A percentile compares a stretch with the other conserved stretches of the same genome.
phyloP scores from a whole-genome alignment of 2,113 vertebrate genomes.

The Trachemys scripta region DNA sequence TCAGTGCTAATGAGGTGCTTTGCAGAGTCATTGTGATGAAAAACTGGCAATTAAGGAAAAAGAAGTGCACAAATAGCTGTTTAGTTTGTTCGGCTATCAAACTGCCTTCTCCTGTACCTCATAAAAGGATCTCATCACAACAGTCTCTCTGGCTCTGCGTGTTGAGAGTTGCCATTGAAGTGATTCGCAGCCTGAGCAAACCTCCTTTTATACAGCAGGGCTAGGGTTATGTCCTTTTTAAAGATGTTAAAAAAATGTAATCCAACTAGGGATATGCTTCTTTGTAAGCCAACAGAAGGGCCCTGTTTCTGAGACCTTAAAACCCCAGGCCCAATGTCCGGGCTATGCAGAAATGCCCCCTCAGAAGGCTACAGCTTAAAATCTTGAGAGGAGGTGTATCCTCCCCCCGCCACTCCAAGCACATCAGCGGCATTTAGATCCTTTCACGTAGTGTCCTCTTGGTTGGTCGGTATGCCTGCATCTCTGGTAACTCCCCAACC shows the following conservation, averaged over 20 bases:
- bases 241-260: background rate
- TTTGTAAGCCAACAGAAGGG: background rate
- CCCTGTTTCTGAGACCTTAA: background rate
- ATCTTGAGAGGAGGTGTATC: background rate
- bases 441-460: background rate
- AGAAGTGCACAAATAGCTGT: background rate
- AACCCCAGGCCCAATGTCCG: background rate
- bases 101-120: background rate
- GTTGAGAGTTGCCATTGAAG: background rate
- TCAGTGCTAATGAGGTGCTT: background rate
- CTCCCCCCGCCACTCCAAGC: background rate
- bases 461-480: background rate
- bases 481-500: background rate
- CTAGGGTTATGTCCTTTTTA: background rate
- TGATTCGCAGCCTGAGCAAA: background rate
- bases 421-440: background rate
- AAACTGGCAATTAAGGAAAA: background rate
- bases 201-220: background rate
- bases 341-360: background rate
- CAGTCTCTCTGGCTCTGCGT: background rate
- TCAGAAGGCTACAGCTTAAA: background rate
- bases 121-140: background rate
- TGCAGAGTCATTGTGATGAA: background rate
- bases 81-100: background rate
- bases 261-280: background rate